Base-by-base conservation (phyloP, 1,140 invertebrate species). In the Caenorhabditis remanei region DNA sequence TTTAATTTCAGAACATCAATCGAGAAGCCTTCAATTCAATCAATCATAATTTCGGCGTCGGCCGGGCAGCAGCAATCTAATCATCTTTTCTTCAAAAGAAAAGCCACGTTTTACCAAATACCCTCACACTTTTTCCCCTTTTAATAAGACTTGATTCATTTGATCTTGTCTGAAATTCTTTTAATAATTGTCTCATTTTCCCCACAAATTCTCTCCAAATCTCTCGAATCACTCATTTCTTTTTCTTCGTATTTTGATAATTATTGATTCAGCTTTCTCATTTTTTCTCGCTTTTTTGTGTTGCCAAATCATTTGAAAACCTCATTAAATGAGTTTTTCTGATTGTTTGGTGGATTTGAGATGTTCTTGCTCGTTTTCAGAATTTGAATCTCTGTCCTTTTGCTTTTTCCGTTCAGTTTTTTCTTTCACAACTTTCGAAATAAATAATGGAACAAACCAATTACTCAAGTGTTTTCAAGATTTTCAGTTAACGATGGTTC, bases 61-160 rank as follows among this genome's bases (percentile, higher is more conserved):
- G 71, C 71, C 71, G 46, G 71, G 71, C 71, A 79, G 71, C 71
- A 79, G 46, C 71, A 79, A 79, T 79, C 65, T 14, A 43, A 14
- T 71, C 19, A 43, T 32, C 65, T 71, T 71, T 71, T 46, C 43
- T 50, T 32, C 40, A 16, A 8, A 32, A 9, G 40, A 24, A n/a
- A 79, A 79, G 40, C 41, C n/a, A 43, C 40, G 71, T 79, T 79
- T 79, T 79, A 79, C 21, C 71, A 24, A n/a, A 14, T n/a, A n/a
- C 13, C 41, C 24, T 50, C 71, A 11, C 13, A 13, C 9, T 11
- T 7, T 79, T 50, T 50, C 40, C 40, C 41, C 46, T 53, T 50
- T 71, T 71, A 79, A 79, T 79, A 50, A 79, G 46, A 11, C 46
- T 48, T 79, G 9, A 24, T 50, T 50, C 13, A 14, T 79, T 11